These are phyloP conservation scores for Graptemys geographica DNA, from an alignment of 2,797 vertebrate species.

Conservation along the genomic window DNA sequence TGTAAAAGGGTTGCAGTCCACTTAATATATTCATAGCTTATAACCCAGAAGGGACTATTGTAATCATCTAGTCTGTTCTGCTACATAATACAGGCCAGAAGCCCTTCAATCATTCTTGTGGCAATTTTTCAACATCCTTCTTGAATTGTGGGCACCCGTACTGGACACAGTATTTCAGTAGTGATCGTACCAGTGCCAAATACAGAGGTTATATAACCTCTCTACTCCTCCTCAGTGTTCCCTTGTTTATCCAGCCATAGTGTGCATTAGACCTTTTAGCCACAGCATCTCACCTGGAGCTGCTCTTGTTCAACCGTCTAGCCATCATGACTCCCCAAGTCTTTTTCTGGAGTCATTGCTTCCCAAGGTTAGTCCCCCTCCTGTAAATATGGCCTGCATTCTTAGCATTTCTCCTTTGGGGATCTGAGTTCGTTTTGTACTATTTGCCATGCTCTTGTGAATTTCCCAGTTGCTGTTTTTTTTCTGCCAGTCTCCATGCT, in stretches of 20 bases:
- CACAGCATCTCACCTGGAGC: not conserved
- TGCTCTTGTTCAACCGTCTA: not conserved
- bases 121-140: not conserved
- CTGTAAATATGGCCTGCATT: too few species aligned
- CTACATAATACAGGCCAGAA: not conserved
- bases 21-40: not conserved
- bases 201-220: not conserved
- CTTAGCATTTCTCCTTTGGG: not conserved
- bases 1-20: conserved; percentile 28
- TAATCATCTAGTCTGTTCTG: not conserved
- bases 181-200: not conserved
- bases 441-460: not conserved
- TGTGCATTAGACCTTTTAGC: not conserved
- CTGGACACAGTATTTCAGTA: not conserved
- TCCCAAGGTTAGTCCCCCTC: too few species aligned
- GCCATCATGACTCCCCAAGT: too few species aligned
- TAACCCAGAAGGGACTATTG: not conserved
- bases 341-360: too few species aligned
- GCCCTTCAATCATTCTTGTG: not conserved
- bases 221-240: not conserved
- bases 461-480: not conserved
- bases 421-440: not conserved
- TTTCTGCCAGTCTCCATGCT: not conserved
- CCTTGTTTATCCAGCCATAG: not conserved
- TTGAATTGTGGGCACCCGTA: not conserved